phyloP scores from a whole-genome alignment of 1,140 invertebrate species.

The Mercenaria mercenaria region DNA sequence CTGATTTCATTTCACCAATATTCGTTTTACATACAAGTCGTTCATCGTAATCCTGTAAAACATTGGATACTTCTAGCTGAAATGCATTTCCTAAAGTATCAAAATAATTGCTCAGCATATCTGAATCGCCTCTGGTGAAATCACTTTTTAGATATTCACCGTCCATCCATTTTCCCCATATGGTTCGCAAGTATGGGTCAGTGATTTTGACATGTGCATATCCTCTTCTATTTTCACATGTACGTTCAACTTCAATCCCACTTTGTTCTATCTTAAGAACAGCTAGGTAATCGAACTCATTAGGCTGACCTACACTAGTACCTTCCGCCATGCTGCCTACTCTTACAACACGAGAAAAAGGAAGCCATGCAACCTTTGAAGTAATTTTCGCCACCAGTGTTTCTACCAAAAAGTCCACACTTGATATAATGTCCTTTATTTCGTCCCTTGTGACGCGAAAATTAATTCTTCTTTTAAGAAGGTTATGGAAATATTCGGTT shows the following conservation, averaged over 20 bases:
- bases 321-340: background rate
- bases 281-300: background rate
- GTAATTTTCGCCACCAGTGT: background rate
- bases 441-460: background rate
- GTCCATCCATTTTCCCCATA: background rate
- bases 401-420: background rate
- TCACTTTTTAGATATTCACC: background rate
- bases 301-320: background rate
- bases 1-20: background rate
- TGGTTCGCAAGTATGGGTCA: background rate
- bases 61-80: background rate
- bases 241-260: background rate
- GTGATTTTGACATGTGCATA: background rate
- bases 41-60: background rate
- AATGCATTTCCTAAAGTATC: conserved; percentile 4
- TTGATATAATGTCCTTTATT: background rate
- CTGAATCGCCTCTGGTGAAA: background rate
- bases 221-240: background rate
- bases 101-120: background rate
- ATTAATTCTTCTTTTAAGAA: background rate
- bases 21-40: background rate
- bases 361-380: background rate
- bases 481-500: background rate
- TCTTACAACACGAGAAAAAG: background rate
- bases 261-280: background rate